Evolutionary conservation across 1,140 invertebrate species (phyloP), one percentile per base, ranked within the genome.

Genomic region (Trichogramma pretiosum): DNA sequence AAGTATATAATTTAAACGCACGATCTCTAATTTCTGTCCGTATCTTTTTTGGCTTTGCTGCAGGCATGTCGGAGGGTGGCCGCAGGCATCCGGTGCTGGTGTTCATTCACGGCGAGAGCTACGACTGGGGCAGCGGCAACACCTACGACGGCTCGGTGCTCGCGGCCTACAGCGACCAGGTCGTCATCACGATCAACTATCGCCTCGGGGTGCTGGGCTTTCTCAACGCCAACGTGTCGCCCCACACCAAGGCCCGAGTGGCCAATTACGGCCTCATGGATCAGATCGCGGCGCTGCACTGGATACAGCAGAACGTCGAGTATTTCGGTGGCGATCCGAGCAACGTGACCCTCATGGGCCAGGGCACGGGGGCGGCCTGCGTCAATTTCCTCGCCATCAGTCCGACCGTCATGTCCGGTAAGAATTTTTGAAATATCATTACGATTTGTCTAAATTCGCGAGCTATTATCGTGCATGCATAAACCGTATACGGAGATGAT

Each of bases 101-200:
- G 18, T 96, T 89, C 74, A 85, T 97, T 52, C 93, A 97, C 63
- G 93, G 93, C 0, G 92, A 96, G 61, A 93, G 89, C 35, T 94
- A 89, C 64, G 87, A 93, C 57, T 94, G 89, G 83, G 93, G 92
- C 60, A 89, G 89, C 37, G 91, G 93, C 32, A 94, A 95, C 73
- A 83, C 90, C 5, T 95, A 96, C 72, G 92, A 98, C 65, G 93
- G 92, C 44, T 88, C 87, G 52, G 86, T 94, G 22, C 74, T 98
- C 50, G 87, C 91, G 40, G 87, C 89, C 59, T 89, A 92, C 61
- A 84, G 89, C 5, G 84, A 94, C 55, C 78, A 95, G 60, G 86
- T 98, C 47, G 89, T 98, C 50, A 85, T 98, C 55, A 94, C 93
- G 16, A 80, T 98, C 55, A 98, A 98, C 77, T 99, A 96, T 72